Base-by-base conservation (phyloP, 2,888 invertebrate genomes). In the Dexiosoma caninum region DNA sequence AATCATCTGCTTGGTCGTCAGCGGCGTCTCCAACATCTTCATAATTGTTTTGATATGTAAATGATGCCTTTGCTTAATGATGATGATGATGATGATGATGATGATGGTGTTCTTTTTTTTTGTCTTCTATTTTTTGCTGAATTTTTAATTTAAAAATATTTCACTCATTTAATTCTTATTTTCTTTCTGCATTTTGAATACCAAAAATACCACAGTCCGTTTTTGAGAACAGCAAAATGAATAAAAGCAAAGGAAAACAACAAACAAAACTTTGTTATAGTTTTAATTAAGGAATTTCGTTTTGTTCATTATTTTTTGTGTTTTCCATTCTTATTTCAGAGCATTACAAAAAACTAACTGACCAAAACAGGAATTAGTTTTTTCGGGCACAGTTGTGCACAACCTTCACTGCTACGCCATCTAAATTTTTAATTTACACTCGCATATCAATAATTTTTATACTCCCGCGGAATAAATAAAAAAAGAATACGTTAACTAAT, bases 251-350 rank as follows among this genome's bases (percentile, higher is more conserved):
- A 35, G 57, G 27, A 64, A 19, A 16, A 46, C 16, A 23, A 55
- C 46, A 80, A 69, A 71, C 55, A 76, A 72, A 76, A 77, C 77
- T 81, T 62, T 72, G 57, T 69, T 72, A 72, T 55, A 81, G 67
- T 81, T 81, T 81, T 77, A 81, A 77, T 81, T 77, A 81, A 72
- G 72, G 77, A 81, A 72, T 72, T 81, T 44, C 72, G 69, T 69
- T 76, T 62, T 62, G 55, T 72, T 77, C 32, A 53, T 70, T 64
- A 59, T 74, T 59, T 69, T 23, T 55, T 55, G 44, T 27, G 16
- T 32, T 30, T 1, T 16, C 16, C 12, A 23, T 62, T 46, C 32
- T 30, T 53, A 30, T 46, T 9, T 19, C 19, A 23, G 44, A 10
- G 27, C 32, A 57, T 30, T 70, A 51, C 19, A 67, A 37, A 69